Percentiles rank a stretch among this genome's conserved stretches.
Evolutionary conservation across 1,140 invertebrate genomes (phyloP).

Genomic region (Drosophila trapezifrons): DNA sequence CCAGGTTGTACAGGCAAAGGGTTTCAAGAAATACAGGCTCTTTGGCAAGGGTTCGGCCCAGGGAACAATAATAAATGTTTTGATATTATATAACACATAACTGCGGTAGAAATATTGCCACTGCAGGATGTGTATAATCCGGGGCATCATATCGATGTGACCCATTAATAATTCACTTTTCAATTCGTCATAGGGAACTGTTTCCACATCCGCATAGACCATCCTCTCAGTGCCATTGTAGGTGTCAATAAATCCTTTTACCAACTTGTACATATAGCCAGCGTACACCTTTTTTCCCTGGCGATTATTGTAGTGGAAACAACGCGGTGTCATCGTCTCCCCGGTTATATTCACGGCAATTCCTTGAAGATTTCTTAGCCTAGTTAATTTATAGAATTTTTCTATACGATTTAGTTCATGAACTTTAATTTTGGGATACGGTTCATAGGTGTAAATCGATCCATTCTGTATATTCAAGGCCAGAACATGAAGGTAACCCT

Average conservation of each 20-base stretch:
- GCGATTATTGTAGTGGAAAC: constrained; percentile 24
- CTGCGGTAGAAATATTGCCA: constrained; percentile 39
- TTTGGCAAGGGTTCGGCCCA: constrained; percentile 41
- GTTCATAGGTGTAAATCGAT: constrained; percentile 22
- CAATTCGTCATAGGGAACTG: constrained; percentile 1
- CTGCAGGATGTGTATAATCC: constrained; percentile 5
- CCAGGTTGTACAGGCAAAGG: constrained; percentile 26
- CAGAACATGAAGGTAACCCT: constrained; percentile 18
- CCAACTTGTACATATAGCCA: constrained; percentile 34
- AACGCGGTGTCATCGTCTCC: constrained; percentile 36
- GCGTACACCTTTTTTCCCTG: constrained; percentile 9
- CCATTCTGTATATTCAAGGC: constrained; percentile 5
- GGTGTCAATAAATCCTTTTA: constrained; percentile 17
- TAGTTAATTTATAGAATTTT: constrained; percentile 9
- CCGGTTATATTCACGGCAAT: constrained; percentile 2
- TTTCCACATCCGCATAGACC: constrained; percentile 1
- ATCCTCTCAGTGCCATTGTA: constrained; percentile 35
- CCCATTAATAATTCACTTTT: not conserved
- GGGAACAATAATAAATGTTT: constrained; percentile 30
- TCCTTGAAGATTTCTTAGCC: constrained; percentile 13
- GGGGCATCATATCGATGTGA: constrained; percentile 18
- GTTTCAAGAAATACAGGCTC: constrained; percentile 27
- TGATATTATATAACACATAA: constrained; percentile 30
- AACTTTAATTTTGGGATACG: constrained; percentile 16
- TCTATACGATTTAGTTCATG: not conserved